phyloP scores from a whole-genome alignment of 1,140 invertebrate genomes.

The Philotrypesis tridentata region DNA sequence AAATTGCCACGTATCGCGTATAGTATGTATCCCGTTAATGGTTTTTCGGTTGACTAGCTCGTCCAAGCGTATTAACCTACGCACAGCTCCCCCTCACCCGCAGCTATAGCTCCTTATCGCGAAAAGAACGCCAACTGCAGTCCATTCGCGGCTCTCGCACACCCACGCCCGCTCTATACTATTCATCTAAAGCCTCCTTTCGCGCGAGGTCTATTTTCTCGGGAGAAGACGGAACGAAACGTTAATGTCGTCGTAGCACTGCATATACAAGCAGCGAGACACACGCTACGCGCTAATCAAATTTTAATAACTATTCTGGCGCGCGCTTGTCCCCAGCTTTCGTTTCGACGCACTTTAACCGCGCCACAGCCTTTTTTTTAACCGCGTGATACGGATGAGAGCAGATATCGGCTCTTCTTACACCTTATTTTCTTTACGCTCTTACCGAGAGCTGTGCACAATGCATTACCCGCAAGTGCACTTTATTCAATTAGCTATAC shows the following conservation, averaged over 20 bases:
- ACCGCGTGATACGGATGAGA: not conserved
- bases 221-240: slow-evolving; percentile 19
- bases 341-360: not conserved
- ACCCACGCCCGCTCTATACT: too few species aligned
- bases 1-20: too few species aligned
- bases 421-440: too few species aligned
- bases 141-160: too few species aligned
- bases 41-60: not conserved
- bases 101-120: not conserved
- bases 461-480: too few species aligned
- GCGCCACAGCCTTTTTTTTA: not conserved
- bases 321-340: not conserved
- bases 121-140: too few species aligned
- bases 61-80: slow-evolving; percentile 18
- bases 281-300: slow-evolving; percentile 26
- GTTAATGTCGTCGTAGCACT: not conserved
- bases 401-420: too few species aligned
- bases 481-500: too few species aligned
- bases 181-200: too few species aligned
- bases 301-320: slow-evolving; percentile 34
- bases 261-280: slow-evolving; percentile 7
- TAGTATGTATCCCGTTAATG: not conserved
- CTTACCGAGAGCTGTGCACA: too few species aligned
- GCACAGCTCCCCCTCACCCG: not conserved
- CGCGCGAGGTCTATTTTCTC: slow-evolving; percentile 28